Conservation (phyloP, 2,888 invertebrate species). For the Myopa tessellatipennis region DNA sequence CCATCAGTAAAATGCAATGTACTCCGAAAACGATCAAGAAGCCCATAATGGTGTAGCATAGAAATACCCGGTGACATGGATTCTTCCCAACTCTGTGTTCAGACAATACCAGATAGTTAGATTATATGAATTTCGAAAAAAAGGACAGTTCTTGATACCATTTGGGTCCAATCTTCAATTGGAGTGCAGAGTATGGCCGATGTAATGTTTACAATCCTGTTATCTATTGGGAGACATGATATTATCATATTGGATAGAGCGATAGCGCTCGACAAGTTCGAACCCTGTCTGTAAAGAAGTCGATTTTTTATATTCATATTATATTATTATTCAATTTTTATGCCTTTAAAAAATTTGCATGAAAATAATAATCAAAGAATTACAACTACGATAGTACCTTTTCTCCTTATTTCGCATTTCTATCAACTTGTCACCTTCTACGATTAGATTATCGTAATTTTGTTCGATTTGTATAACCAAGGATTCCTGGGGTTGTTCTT, state of each 20-base stretch:
- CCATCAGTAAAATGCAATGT: conserved; percentile 52
- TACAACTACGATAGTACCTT: conserved; percentile 50
- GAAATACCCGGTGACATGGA: conserved; percentile 65
- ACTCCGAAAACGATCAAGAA: conserved; percentile 59
- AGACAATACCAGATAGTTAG: background rate
- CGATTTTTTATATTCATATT: too few species aligned
- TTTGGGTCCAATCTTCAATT: conserved; percentile 65
- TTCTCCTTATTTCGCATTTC: conserved; percentile 63
- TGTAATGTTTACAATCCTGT: conserved; percentile 60
- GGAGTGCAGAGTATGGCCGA: conserved; percentile 61
- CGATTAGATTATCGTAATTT: conserved; percentile 65
- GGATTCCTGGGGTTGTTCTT: conserved; percentile 63
- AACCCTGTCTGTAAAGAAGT: conserved; percentile 55
- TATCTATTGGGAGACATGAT: conserved; percentile 60
- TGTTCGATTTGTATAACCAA: conserved; percentile 66
- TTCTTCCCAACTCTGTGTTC: conserved; percentile 66
- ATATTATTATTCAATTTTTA: too few species aligned
- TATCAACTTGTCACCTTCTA: conserved; percentile 65
- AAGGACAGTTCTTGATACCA: conserved; percentile 50
- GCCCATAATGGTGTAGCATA: conserved; percentile 65
- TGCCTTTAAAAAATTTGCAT: too few species aligned
- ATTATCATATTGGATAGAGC: conserved; percentile 60
- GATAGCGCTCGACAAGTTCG: conserved; percentile 63
- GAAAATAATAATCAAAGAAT: too few species aligned
- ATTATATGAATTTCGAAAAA: too few species aligned